These are phyloP conservation scores for Euthynnus affinis DNA, from an alignment of 2,797 vertebrate genomes.

Conservation along the genomic window DNA sequence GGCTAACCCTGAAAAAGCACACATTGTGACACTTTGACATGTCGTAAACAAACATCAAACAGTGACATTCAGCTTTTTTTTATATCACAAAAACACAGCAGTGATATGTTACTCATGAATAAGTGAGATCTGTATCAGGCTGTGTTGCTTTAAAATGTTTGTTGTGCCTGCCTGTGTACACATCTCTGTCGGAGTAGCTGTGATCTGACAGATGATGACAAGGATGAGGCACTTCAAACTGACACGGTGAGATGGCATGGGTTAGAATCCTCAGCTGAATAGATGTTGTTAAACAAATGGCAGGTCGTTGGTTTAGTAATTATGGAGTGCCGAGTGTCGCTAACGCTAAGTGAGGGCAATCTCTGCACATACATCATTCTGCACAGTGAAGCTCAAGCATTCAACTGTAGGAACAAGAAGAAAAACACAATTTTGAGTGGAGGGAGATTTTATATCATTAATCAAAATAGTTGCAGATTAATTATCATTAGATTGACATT, in stretches of 20 bases:
- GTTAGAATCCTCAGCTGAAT: slow-evolving; percentile 49
- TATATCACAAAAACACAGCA: slow-evolving; percentile 2
- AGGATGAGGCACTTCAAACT: slow-evolving; percentile 53
- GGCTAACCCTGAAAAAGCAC: slow-evolving; percentile 26
- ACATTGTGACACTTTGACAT: slow-evolving; percentile 31
- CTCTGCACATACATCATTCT: too few relatives aligned
- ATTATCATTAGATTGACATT: not conserved
- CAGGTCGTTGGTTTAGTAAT: slow-evolving; percentile 71
- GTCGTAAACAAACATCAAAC: slow-evolving; percentile 54
- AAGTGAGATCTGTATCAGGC: slow-evolving; percentile 28
- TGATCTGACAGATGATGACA: slow-evolving; percentile 67
- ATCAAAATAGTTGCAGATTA: not conserved
- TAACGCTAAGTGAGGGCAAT: slow-evolving; percentile 52
- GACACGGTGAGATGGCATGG: slow-evolving; percentile 31
- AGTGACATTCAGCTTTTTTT: slow-evolving; percentile 1
- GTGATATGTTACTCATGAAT: slow-evolving; percentile 38
- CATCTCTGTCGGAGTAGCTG: slow-evolving; percentile 27
- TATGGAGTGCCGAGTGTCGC: slow-evolving; percentile 42
- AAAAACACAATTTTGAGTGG: not conserved
- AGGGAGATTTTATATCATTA: not conserved
- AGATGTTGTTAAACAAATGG: slow-evolving; percentile 67
- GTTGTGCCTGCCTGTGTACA: slow-evolving; percentile 36
- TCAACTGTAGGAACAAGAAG: not conserved
- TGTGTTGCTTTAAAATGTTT: slow-evolving; percentile 41
- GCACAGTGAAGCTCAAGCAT: too few relatives aligned